Evolutionary conservation across 2,888 invertebrate genomes (phyloP), one percentile per base, ranked within the genome.

Genomic region (Eristalis tenax): DNA sequence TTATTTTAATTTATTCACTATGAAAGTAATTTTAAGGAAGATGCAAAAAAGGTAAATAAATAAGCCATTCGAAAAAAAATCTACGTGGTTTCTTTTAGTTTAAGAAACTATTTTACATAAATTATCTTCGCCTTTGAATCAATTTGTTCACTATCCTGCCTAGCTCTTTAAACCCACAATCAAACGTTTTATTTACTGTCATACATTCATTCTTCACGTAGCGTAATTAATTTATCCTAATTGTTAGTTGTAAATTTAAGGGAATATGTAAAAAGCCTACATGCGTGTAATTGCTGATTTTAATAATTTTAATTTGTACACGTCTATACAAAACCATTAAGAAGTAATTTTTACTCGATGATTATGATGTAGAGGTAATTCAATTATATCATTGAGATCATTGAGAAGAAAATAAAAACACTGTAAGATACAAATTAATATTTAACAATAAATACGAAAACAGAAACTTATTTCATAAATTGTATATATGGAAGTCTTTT

Each of bases 351-450:
- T 70, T 79, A 61, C 18, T 50, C 50, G 50, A 18, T 50, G 50
- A 50, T 18, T 18, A 50, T 50, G 18, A 50, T 50, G n/a, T 18
- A 50, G 68, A 77, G 69, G 22, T 64, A 74, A 65, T 35, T 76
- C 28, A 65, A 66, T 68, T 71, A 68, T 68, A 40, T 56, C 32
- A 32, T 8, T 32, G 8, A 32, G 22, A 38, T n/a, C 61, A 64
- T 32, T 59, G 63, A 69, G 40, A 81, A 57, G 63, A 28, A 74
- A 50, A 74, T 73, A 71, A 73, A 76, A 71, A 75, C 66, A 73
- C 73, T 85, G 86, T 86, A 86, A 82, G 65, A 86, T 86, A 86
- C 74, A 82, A 82, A 82, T 76, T 70, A 65, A 76, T 70, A 70
- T 75, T 76, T 82, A 75, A 82, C 23, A 82, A 82, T 70, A 70